Evolutionary conservation across 2,113 vertebrate genomes (phyloP).

Genomic region (Rissa tridactyla): DNA sequence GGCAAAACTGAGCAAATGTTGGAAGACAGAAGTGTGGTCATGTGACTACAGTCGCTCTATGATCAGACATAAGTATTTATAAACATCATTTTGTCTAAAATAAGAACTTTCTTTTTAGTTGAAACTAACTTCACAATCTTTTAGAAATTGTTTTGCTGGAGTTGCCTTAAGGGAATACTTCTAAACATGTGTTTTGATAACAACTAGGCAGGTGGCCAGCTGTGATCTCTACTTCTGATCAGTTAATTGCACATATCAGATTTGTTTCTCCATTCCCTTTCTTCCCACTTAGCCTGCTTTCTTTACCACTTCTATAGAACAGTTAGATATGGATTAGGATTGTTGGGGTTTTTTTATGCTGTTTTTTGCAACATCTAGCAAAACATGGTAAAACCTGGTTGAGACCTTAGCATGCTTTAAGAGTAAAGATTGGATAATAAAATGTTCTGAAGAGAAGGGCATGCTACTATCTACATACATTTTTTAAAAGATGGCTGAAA

Average conservation of each 20-base stretch:
- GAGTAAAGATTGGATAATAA: not conserved
- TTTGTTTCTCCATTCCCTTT: not conserved
- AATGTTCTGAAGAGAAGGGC: not conserved
- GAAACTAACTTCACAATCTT: not conserved
- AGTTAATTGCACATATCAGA: not conserved
- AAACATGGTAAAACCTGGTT: not conserved
- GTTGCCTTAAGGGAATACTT: not conserved
- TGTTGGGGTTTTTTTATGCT: fast-evolving
- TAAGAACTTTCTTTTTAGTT: not conserved
- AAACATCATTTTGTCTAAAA: not conserved
- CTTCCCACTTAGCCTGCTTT: not conserved
- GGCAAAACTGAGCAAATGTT: not conserved
- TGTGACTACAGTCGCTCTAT: not conserved
- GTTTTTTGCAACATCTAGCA: not conserved
- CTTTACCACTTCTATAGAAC: not conserved
- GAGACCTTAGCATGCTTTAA: not conserved
- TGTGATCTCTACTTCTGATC: not conserved
- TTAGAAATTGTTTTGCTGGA: not conserved
- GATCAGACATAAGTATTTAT: not conserved
- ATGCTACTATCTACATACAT: not conserved
- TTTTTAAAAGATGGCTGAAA: not conserved
- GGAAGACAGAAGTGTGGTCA: not conserved
- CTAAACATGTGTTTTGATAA: conserved; percentile 19
- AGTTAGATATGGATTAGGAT: not conserved
- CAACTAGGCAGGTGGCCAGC: not conserved